Percentiles rank a stretch among this genome's conserved stretches.
Conservation (phyloP, 2,113 vertebrate genomes). For the Platycercus adscitus region DNA sequence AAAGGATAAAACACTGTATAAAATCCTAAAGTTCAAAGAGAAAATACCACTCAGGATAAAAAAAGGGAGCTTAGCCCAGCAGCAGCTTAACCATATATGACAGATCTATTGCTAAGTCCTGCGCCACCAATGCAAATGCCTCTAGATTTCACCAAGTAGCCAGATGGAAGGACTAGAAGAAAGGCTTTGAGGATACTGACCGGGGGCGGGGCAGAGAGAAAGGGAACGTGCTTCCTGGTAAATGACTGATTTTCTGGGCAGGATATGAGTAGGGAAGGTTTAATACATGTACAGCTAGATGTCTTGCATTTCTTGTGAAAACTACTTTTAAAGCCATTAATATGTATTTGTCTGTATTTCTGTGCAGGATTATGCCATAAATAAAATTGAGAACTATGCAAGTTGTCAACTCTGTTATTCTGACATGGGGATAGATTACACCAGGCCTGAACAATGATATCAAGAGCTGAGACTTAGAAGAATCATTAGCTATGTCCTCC, state of each 20-base stretch:
- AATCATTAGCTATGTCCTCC: background rate
- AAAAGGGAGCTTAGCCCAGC: slow-evolving; percentile 46
- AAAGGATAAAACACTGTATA: slow-evolving; percentile 63
- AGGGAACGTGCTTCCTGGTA: background rate
- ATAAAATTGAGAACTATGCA: background rate
- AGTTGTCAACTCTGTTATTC: background rate
- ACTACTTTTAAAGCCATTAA: background rate
- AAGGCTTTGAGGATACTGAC: slow-evolving; percentile 6
- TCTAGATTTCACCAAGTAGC: slow-evolving; percentile 43
- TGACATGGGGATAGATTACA: background rate
- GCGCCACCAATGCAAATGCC: slow-evolving; percentile 40
- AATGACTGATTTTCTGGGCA: background rate
- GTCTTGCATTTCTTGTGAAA: background rate
- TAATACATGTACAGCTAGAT: background rate
- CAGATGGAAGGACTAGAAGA: slow-evolving; percentile 13
- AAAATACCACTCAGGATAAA: slow-evolving; percentile 66
- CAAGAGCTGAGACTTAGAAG: background rate
- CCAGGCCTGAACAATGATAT: background rate
- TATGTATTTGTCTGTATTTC: background rate
- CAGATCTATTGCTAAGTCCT: slow-evolving; percentile 57
- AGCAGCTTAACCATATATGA: slow-evolving; percentile 58
- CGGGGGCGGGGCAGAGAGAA: background rate
- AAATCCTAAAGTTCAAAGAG: slow-evolving; percentile 67
- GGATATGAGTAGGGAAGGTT: background rate
- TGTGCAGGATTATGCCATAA: background rate